phyloP scores from a whole-genome alignment of 2,888 invertebrate genomes.

The Drosophila helvetica region DNA sequence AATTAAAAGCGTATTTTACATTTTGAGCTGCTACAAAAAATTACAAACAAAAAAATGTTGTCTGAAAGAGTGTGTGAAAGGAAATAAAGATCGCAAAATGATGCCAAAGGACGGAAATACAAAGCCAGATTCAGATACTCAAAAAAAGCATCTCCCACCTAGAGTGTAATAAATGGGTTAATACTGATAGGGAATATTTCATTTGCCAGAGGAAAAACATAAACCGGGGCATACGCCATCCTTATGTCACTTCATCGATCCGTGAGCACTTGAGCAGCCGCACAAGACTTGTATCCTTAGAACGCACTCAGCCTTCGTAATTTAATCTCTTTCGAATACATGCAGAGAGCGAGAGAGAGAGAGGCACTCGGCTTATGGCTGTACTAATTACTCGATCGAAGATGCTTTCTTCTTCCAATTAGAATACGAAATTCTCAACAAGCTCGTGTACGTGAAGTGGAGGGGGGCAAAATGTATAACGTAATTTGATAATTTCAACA shows the following conservation, averaged over 20 bases:
- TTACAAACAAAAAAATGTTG: neutral
- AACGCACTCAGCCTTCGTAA: neutral
- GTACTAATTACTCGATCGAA: neutral
- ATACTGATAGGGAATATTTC: too few species aligned
- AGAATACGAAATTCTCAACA: neutral
- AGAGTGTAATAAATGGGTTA: too few species aligned
- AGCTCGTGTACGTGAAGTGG: neutral
- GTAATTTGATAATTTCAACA: neutral
- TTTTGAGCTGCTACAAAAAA: constrained; percentile 1
- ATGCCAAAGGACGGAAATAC: neutral
- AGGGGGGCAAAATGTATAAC: too few species aligned
- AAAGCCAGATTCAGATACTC: too few species aligned
- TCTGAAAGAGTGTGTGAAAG: neutral
- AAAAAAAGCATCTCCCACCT: too few species aligned
- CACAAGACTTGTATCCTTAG: neutral
- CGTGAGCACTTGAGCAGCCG: too few species aligned
- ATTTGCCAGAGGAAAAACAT: too few species aligned
- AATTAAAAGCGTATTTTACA: constrained; percentile 58
- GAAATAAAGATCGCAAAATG: neutral
- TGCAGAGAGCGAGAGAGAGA: too few species aligned
- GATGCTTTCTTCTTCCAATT: neutral
- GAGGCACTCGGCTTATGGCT: neutral
- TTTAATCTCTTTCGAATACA: neutral
- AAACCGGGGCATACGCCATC: too few species aligned
- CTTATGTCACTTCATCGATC: too few species aligned